These are phyloP conservation scores for Caranx ignobilis DNA, from an alignment of 2,113 vertebrate species.

Conservation along the genomic window DNA sequence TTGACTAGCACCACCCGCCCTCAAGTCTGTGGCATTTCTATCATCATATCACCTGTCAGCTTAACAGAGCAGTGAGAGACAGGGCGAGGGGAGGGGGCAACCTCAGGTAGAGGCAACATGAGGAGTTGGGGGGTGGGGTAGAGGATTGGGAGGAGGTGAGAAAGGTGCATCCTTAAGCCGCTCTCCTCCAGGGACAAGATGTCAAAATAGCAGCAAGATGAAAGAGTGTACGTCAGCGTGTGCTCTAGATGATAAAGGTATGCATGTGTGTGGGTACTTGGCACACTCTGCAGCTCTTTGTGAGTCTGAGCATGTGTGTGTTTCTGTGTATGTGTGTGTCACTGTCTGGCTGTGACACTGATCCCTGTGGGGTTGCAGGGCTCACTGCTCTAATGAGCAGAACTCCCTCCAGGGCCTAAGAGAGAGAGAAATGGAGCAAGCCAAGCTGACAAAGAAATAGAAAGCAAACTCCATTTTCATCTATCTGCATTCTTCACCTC, in stretches of 20 bases:
- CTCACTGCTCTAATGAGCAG: slow-evolving; percentile 80
- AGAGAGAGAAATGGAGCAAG: slow-evolving; percentile 45
- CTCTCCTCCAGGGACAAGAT: slow-evolving; percentile 62
- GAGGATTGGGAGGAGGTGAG: slow-evolving; percentile 44
- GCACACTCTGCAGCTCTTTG: slow-evolving; percentile 27
- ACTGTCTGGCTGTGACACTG: slow-evolving; percentile 72
- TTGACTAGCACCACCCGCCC: slow-evolving; percentile 53
- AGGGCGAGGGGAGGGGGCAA: slow-evolving; percentile 39
- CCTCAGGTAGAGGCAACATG: slow-evolving; percentile 57
- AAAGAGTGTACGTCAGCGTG: slow-evolving; percentile 43
- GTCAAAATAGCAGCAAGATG: slow-evolving; percentile 69
- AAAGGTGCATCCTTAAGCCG: slow-evolving; percentile 63
- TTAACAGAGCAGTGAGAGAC: slow-evolving; percentile 59
- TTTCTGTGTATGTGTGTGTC: slow-evolving; percentile 28
- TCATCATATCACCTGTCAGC: slow-evolving; percentile 70
- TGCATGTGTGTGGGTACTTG: slow-evolving; percentile 49
- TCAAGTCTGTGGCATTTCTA: slow-evolving; percentile 61
- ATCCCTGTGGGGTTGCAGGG: slow-evolving; percentile 72
- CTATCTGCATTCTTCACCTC: slow-evolving; percentile 45
- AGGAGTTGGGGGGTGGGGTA: slow-evolving; percentile 8
- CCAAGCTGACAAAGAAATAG: slow-evolving; percentile 65
- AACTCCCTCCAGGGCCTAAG: slow-evolving; percentile 67
- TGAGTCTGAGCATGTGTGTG: slow-evolving; percentile 6
- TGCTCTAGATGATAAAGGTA: slow-evolving; percentile 43
- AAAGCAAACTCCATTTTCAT: slow-evolving; percentile 47